Evolutionary conservation across 2,113 vertebrate genomes (phyloP).

Genomic region (Eulemur rufifrons): DNA sequence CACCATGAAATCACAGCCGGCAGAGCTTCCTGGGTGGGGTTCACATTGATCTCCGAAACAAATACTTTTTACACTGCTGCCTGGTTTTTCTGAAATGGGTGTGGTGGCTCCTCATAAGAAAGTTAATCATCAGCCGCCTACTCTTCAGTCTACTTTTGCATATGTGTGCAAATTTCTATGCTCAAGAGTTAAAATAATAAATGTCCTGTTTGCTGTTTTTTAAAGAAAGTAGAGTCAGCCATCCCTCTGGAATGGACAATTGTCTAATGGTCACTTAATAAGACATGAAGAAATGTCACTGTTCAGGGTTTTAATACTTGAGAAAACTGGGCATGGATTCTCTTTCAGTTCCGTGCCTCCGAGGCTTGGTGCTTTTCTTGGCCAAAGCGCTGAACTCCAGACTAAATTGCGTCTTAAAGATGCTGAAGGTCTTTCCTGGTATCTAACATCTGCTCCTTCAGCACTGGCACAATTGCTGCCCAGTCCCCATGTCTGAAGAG

Average conservation of each 20-base stretch:
- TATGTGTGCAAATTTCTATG: too few relatives aligned
- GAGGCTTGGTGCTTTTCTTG: rapidly evolving
- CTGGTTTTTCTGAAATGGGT: neutral
- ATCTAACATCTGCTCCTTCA: neutral
- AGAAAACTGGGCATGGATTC: too few relatives aligned
- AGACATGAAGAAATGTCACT: neutral
- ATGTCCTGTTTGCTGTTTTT: neutral
- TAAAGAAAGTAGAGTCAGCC: neutral
- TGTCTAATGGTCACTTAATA: neutral
- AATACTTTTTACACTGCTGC: rapidly evolving
- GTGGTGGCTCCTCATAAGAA: neutral
- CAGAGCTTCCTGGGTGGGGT: neutral
- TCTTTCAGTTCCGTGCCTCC: neutral
- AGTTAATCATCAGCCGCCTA: neutral
- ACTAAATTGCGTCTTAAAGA: neutral
- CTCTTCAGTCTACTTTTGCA: too few relatives aligned
- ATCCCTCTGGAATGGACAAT: neutral
- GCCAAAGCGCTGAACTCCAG: rapidly evolving
- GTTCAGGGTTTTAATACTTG: neutral
- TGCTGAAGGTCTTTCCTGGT: neutral
- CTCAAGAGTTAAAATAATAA: neutral
- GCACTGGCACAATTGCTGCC: too few relatives aligned
- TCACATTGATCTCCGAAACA: rapidly evolving
- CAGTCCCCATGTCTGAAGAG: too few relatives aligned
- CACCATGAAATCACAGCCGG: rapidly evolving